Evolutionary conservation across 2,113 vertebrate species (phyloP).

Genomic region (Arvicanthis niloticus): DNA sequence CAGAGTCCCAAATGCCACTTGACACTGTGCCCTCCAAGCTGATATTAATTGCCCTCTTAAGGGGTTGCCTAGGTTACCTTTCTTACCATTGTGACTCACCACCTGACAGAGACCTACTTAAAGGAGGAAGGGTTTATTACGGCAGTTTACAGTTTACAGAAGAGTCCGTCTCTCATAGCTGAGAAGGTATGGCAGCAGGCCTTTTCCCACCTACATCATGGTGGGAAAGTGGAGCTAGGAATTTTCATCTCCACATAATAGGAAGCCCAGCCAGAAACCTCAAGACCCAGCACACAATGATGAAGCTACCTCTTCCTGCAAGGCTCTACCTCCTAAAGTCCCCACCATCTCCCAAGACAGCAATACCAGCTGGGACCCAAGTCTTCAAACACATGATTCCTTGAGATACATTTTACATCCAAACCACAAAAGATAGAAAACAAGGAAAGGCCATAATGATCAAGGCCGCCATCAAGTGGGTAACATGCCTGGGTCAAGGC

Average conservation of each 20-base stretch:
- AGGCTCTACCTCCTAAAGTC: not conserved
- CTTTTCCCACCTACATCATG: not conserved
- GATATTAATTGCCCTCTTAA: not conserved
- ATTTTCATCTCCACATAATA: not conserved
- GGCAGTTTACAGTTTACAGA: not conserved
- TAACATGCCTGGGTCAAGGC: not conserved
- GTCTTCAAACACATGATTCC: not conserved
- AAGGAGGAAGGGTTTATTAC: not conserved
- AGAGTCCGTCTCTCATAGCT: not conserved
- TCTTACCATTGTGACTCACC: not conserved
- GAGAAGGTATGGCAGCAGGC: not conserved
- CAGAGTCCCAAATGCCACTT: not conserved
- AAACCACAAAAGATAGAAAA: not conserved
- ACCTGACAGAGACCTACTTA: not conserved
- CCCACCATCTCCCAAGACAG: not conserved
- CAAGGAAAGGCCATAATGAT: not conserved
- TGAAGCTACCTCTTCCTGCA: not conserved
- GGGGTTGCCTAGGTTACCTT: not conserved
- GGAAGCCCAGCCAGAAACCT: not conserved
- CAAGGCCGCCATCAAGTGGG: not conserved
- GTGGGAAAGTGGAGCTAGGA: not conserved
- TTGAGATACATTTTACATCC: not conserved
- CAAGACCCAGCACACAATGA: not conserved
- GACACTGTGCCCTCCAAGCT: not conserved
- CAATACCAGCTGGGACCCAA: not conserved